These are phyloP conservation scores for Thereva nobilitata DNA, from an alignment of 2,888 invertebrate species.

Conservation along the genomic window DNA sequence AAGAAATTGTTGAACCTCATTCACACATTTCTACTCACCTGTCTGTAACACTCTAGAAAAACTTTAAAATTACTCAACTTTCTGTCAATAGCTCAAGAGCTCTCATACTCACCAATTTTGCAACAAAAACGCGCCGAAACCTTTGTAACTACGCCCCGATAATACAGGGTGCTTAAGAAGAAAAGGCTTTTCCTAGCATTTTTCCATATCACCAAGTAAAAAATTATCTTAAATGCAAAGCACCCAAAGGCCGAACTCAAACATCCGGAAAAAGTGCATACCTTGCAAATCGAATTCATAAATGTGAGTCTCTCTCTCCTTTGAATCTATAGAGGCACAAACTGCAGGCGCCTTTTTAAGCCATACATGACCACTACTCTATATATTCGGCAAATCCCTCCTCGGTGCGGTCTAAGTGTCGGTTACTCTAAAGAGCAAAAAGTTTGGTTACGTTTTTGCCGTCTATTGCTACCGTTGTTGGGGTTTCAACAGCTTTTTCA, in stretches of 20 bases:
- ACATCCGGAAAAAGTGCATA: constrained; percentile 18
- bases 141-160: no score
- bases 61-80: no score
- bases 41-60: background rate
- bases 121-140: no score
- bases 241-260: constrained; percentile 1
- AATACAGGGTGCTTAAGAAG: no score
- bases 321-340: background rate
- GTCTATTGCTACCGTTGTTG: background rate
- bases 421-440: constrained; percentile 27
- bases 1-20: no score
- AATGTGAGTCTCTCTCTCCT: constrained; percentile 6
- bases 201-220: background rate
- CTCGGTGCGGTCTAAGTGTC: constrained; percentile 21
- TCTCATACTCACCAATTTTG: background rate
- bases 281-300: constrained; percentile 25
- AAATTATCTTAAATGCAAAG: constrained; percentile 30
- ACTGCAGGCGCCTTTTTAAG: background rate
- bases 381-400: background rate
- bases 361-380: background rate
- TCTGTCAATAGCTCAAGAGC: background rate
- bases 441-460: constrained; percentile 21
- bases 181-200: constrained; percentile 1
- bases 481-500: constrained; percentile 30
- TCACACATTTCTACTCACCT: background rate